Conservation (phyloP, 1,140 invertebrate genomes). For the Micrasema minimum region DNA sequence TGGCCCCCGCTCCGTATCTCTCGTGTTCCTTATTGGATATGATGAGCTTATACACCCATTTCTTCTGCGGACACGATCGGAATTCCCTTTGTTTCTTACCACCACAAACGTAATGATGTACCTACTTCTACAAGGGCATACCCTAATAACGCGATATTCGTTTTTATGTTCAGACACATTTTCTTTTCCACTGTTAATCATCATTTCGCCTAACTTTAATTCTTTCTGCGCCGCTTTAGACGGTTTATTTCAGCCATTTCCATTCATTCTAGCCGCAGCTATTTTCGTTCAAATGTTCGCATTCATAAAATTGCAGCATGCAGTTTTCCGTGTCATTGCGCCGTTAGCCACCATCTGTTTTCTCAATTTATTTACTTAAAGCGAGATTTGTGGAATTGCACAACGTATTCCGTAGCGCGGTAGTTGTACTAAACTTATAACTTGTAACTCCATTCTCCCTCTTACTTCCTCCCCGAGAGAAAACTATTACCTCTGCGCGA, state of each 20-base stretch:
- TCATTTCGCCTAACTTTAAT: not conserved
- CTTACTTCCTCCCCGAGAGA: not conserved
- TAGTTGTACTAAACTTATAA: too few relatives aligned
- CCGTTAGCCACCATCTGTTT: too few relatives aligned
- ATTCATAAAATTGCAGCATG: too few relatives aligned
- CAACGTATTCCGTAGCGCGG: too few relatives aligned
- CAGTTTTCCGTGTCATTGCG: too few relatives aligned
- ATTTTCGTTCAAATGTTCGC: too few relatives aligned
- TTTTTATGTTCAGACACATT: not conserved
- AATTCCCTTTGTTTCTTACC: conserved; percentile 11
- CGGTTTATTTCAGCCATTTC: too few relatives aligned
- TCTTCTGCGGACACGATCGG: not conserved
- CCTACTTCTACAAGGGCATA: not conserved
- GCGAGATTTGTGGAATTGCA: too few relatives aligned
- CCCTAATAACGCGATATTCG: not conserved
- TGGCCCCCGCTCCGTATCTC: conserved; percentile 7
- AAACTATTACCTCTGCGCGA: not conserved
- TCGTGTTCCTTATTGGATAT: conserved; percentile 32
- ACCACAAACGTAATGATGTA: not conserved
- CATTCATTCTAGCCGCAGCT: too few relatives aligned
- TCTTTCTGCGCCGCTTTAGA: too few relatives aligned
- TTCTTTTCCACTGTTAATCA: too few relatives aligned
- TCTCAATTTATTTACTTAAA: too few relatives aligned
- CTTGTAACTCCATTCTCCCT: not conserved
- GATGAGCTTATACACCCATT: conserved; percentile 39